Evolutionary conservation across 2,888 invertebrate species (phyloP).

Genomic region (Cremastinae sp.): DNA sequence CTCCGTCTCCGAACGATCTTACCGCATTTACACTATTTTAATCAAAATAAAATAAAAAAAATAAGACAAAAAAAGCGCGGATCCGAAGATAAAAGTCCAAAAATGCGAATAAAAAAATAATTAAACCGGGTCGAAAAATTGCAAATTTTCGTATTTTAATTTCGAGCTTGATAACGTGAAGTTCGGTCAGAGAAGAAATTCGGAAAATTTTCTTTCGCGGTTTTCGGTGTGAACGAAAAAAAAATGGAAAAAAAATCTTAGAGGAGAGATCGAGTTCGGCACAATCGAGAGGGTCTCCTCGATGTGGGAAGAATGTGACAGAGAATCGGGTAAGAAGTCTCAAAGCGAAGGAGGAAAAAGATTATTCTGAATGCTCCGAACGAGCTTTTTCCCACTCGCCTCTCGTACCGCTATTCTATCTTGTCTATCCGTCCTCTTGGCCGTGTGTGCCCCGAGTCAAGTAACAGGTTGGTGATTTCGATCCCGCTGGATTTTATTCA

Average conservation of each 20-base stretch:
- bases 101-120: no score
- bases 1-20: conserved; percentile 42
- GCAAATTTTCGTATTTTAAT: no score
- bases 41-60: conserved; percentile 9
- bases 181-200: no score
- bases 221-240: not conserved
- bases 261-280: not conserved
- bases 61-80: not conserved
- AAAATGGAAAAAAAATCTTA: conserved; percentile 3
- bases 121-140: no score
- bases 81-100: no score
- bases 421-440: conserved; percentile 26
- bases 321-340: not conserved
- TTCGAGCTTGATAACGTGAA: no score
- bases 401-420: conserved; percentile 1
- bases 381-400: conserved; percentile 13
- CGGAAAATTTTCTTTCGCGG: not conserved
- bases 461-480: conserved; percentile 78
- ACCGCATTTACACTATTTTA: conserved; percentile 22
- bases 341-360: not conserved
- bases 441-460: conserved; percentile 60
- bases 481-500: conserved; percentile 60
- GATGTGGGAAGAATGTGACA: not conserved
- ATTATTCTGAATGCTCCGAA: conserved; percentile 20
- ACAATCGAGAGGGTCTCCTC: no score